phyloP scores from a whole-genome alignment of 2,113 vertebrate genomes.

The Hemiprocne comata region DNA sequence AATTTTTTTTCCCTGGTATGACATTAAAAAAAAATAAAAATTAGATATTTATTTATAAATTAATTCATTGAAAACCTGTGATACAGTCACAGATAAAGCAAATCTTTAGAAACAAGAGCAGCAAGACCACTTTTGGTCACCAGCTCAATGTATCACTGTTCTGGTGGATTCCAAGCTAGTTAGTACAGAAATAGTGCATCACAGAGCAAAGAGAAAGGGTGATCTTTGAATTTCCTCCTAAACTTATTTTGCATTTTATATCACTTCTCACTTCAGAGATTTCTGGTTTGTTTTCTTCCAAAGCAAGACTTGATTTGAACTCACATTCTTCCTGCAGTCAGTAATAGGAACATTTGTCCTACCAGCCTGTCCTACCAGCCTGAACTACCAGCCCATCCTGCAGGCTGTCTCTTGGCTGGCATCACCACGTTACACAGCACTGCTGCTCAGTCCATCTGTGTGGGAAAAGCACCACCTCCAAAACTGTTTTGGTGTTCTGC shows the following conservation, averaged over 20 bases:
- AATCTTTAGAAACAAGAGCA: neutral
- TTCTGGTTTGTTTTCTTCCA: neutral
- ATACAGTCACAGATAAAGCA: neutral
- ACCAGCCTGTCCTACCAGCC: neutral
- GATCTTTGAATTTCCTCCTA: neutral
- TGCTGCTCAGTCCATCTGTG: neutral
- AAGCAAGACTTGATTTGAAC: neutral
- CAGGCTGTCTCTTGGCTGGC: neutral
- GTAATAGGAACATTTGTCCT: neutral
- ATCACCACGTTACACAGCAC: neutral
- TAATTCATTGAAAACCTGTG: neutral
- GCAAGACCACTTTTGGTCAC: neutral
- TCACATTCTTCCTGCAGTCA: neutral
- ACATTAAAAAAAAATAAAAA: too few relatives aligned
- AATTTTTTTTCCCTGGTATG: neutral
- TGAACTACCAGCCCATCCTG: neutral
- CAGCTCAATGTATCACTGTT: neutral
- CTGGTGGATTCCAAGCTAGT: neutral
- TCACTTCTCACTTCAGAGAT: neutral
- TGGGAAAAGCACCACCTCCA: neutral
- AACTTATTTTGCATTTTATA: neutral
- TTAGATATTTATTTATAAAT: neutral
- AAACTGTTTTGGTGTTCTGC: neutral
- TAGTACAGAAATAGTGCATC: neutral
- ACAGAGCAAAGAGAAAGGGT: neutral